Evolutionary conservation across 2,888 invertebrate genomes (phyloP), one percentile per base, ranked within the genome.

Genomic region (Azorinus chamasolen): DNA sequence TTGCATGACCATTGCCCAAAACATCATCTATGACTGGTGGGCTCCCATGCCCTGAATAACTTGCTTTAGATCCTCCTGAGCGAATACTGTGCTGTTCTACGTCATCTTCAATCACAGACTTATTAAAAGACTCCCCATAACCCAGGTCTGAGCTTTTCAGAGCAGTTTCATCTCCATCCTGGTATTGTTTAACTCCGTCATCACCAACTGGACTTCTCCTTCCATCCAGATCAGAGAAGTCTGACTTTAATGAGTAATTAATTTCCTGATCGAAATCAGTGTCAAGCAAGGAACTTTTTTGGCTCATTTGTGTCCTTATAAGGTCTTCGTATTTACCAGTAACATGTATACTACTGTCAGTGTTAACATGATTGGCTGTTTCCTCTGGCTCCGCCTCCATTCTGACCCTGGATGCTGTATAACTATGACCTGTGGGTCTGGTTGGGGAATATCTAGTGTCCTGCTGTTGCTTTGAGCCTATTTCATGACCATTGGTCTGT

Each of bases 121-220:
- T 55, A 14, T 72, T 41, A 50, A 41, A 46, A 18, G 63, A 50
- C 16, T 66, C 63, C 0, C 24, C 39, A 48, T 50, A 55, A 4
- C 39, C 55, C 59, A 51, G 57, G n/a, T 72, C 62, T 1, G 57
- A 22, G 8, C 62, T 61, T 48, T 68, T 65, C 10, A 68, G 46
- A 14, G 54, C 18, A 16, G 68, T 55, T 32, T 62, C 68, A 53
- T 74, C 80, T 8, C 83, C 79, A 66, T 87, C 86, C 55, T 83
- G 79, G 63, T 80, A 86, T n/a, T 81, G 69, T 41, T 86, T 85
- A 0, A 66, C 66, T 1, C 84, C 86, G 37, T 84, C 85, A 69
- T 88, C 88, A 4, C 89, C 89, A 8, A 89, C 80, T 10, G 89
- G 89, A 20, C 85, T 86, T 27, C 85, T 65, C 4, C 88, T 70